Conservation (phyloP, 2,113 vertebrate genomes). For the Xiphias gladius region DNA sequence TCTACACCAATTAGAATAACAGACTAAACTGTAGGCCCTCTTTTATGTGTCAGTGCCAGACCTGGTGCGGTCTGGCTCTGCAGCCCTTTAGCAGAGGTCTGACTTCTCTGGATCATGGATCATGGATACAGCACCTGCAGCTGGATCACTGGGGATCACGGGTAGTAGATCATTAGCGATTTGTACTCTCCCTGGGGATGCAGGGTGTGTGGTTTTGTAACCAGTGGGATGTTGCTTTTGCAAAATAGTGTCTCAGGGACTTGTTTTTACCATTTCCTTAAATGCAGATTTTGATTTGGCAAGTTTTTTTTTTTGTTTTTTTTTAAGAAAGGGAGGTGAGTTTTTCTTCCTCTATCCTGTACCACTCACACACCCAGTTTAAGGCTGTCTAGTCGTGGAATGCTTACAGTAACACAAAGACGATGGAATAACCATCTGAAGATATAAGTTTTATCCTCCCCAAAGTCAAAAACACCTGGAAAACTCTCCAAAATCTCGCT, state of each 20-base stretch:
- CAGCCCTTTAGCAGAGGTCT: slow-evolving; percentile 74
- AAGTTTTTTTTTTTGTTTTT: neutral
- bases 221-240: slow-evolving; percentile 42
- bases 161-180: slow-evolving; percentile 10
- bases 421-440: slow-evolving; percentile 15
- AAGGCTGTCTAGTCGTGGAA: slow-evolving; percentile 47
- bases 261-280: neutral
- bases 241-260: slow-evolving; percentile 43
- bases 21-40: slow-evolving; percentile 39
- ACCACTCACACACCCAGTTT: slow-evolving; percentile 3
- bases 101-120: slow-evolving; percentile 31
- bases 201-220: slow-evolving; percentile 2
- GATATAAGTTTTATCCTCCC: neutral
- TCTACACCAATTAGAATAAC: slow-evolving; percentile 17
- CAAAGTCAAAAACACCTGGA: slow-evolving; percentile 46
- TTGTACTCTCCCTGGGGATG: slow-evolving; percentile 16
- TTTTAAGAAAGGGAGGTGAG: slow-evolving; percentile 13
- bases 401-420: slow-evolving; percentile 59
- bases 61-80: slow-evolving; percentile 51
- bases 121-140: slow-evolving; percentile 28
- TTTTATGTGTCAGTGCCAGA: slow-evolving; percentile 57
- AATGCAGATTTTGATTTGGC: slow-evolving; percentile 28
- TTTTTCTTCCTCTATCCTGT: neutral
- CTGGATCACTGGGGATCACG: slow-evolving; percentile 12
- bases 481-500: slow-evolving; percentile 16